phyloP scores from a whole-genome alignment of 2,797 vertebrate species.

The Hapalemur alaotrensis region DNA sequence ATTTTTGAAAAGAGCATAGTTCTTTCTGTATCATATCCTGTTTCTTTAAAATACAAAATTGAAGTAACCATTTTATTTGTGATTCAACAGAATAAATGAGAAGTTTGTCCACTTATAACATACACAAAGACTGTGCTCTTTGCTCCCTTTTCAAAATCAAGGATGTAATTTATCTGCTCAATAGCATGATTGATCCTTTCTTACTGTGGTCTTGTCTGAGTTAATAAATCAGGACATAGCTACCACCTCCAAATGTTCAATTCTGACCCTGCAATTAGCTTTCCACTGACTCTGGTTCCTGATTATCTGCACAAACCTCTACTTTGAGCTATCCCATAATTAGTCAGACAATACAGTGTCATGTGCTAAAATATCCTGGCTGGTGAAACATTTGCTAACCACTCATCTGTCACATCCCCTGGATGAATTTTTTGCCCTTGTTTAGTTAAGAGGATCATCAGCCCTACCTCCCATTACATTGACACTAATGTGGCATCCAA shows the following conservation, averaged over 20 bases:
- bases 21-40: background rate
- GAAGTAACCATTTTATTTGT: background rate
- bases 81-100: background rate
- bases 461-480: background rate
- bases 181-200: constrained; percentile 57
- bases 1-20: background rate
- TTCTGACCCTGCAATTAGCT: constrained; percentile 76
- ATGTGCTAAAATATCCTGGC: constrained; percentile 61
- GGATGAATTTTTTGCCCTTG: background rate
- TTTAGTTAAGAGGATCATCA: constrained; percentile 48
- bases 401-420: constrained; percentile 49
- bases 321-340: constrained; percentile 72
- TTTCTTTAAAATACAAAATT: background rate
- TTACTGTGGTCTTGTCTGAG: constrained; percentile 56
- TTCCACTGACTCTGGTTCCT: constrained; percentile 64
- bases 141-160: constrained; percentile 20
- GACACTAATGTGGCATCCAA: constrained; percentile 20
- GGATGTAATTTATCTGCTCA: constrained; percentile 61
- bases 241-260: constrained; percentile 61
- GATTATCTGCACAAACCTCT: constrained; percentile 68
- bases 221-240: constrained; percentile 66
- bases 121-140: background rate
- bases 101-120: background rate
- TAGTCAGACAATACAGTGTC: constrained; percentile 59
- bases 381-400: constrained; percentile 49